Evolutionary conservation across 1,140 invertebrate genomes (phyloP), one percentile per base, ranked within the genome.

Genomic region (Orussus abietinus): DNA sequence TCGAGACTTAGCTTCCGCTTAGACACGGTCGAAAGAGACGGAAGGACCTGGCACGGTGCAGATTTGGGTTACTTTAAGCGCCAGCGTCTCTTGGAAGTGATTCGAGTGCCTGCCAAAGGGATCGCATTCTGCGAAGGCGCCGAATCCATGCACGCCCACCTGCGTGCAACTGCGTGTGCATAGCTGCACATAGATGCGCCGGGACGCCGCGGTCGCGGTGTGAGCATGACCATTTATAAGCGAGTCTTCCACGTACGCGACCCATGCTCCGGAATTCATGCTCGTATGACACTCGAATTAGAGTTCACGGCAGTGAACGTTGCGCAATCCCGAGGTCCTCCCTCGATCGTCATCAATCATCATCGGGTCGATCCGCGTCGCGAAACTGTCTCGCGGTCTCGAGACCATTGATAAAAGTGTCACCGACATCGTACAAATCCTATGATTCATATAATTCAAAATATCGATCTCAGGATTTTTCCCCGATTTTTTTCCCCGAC

Each of bases 61-160:
- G 36, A 64, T 64, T 38, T 62, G 59, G 57, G 61, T 14, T 28
- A 30, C 35, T 44, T 37, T 25, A 37, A 58, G 49, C 57, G 59
- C 57, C 59, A 60, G 54, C 51, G 57, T 35, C 58, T 64, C 60
- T 52, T 40, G 52, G 58, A 63, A 64, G 37, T 49, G 39, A 42
- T 18, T 35, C 11, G 14, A 35, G 14, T 22, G 41, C 19, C 42
- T 64, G 59, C 62, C 58, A 64, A 62, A 49, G 53, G 47, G 55
- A 59, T 60, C 57, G 44, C 38, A 54, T 64, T 64, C 59, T 62
- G 29, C 62, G 59, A 62, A 64, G 39, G 38, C 51, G 50, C 50
- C 47, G 56, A 54, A 55, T 58, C 47, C 45, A 44, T 51, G 34
- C 42, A 47, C 53, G 18, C 30, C n/a, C n/a, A n/a, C n/a, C n/a